Evolutionary conservation across 2,888 invertebrate genomes (phyloP), one percentile per base, ranked within the genome.

Genomic region (Dinocampus coccinellae): DNA sequence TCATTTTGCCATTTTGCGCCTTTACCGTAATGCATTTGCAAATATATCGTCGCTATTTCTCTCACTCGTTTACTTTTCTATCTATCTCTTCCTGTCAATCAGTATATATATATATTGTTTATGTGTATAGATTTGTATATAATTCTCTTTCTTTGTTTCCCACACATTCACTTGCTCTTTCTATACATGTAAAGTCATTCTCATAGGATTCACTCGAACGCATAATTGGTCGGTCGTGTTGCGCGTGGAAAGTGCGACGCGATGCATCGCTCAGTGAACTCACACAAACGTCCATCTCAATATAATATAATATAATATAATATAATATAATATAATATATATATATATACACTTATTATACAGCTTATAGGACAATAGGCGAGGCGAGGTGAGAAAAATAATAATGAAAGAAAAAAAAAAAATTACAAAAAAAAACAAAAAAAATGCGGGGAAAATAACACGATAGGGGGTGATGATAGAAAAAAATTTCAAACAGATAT

Each of bases 191-290:
- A n/a, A 16, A 47, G 9, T n/a, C 47, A 47, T 47, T 47, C 47
- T 47, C 47, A 16, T 64, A 16, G 26, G 24, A 64, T 64, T 64
- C 64, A 64, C 33, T 64, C 29, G 10, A 47, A 52, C 64, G 64
- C 64, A 53, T 64, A 64, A 64, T 64, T 64, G 64, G 47, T 64
- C 33, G 52, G 47, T 47, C n/a, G 42, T 29, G 52, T 29, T 64
- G 33, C 64, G 42, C 64, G 64, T 34, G 52, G 16, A 64, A 64
- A 47, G 24, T 47, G 53, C 53, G 24, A 52, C 13, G 33, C 13
- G 33, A 64, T 64, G 42, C 64, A 64, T 29, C 52, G 64, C 34
- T 53, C 29, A 47, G 11, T 53, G 42, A 20, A 62, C 47, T 62
- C 26, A 57, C 26, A 57, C 11, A 57, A 26, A 57, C 57, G 26